Conservation (phyloP, 1,140 invertebrate species). For the Dendroctonus ponderosae region DNA sequence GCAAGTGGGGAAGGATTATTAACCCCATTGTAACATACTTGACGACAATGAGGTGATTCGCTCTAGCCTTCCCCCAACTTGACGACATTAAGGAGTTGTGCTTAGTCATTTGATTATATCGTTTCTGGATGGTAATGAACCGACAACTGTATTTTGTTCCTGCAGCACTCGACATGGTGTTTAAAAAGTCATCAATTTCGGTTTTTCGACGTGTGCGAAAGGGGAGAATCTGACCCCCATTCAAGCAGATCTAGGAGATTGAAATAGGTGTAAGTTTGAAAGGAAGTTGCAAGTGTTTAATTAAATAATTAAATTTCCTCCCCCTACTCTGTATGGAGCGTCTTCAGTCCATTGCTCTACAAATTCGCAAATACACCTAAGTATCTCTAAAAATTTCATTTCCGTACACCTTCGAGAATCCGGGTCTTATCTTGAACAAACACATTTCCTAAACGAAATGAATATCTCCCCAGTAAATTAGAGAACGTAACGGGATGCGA, state of each 20-base stretch:
- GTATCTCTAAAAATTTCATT: conserved; percentile 4
- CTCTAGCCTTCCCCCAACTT: conserved; percentile 17
- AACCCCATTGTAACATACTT: conserved; percentile 27
- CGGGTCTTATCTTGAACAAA: conserved; percentile 12
- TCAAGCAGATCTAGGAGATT: no score
- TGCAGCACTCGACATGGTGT: background rate
- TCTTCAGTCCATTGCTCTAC: no score
- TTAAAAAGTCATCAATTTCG: background rate
- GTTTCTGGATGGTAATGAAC: conserved; percentile 26
- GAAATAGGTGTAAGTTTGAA: no score
- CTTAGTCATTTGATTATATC: conserved; percentile 28
- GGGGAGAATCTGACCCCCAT: no score
- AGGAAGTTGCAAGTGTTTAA: no score
- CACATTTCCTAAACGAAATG: conserved; percentile 20
- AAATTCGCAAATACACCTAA: no score
- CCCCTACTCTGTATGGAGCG: no score
- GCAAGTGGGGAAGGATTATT: conserved; percentile 24
- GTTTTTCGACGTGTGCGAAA: no score
- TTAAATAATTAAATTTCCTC: no score
- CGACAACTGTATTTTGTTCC: conserved; percentile 5
- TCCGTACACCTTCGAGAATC: conserved; percentile 6
- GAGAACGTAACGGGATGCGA: conserved; percentile 20
- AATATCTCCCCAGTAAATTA: conserved; percentile 12
- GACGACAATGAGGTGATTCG: conserved; percentile 21
- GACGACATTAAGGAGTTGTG: conserved; percentile 25